These are phyloP conservation scores for Callocephalon fimbriatum DNA, from an alignment of 2,113 vertebrate species.

Conservation along the genomic window DNA sequence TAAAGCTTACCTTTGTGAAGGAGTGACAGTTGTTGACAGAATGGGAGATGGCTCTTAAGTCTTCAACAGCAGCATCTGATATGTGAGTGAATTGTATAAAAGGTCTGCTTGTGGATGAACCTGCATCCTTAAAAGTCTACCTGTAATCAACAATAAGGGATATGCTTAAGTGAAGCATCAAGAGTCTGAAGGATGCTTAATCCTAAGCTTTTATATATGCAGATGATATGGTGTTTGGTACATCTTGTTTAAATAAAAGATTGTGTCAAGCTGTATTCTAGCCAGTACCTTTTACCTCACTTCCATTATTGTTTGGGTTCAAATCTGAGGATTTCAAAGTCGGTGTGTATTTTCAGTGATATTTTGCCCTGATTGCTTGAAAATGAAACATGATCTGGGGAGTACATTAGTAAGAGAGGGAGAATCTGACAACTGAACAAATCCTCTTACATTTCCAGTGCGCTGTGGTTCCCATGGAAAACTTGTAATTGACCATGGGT, in stretches of 20 bases:
- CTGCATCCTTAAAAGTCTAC: background rate
- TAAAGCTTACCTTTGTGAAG: background rate
- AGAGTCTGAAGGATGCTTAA: background rate
- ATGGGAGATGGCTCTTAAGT: background rate
- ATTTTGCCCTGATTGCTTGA: background rate
- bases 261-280: background rate
- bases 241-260: background rate
- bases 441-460: background rate
- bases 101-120: background rate
- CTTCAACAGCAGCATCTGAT: background rate
- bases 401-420: background rate
- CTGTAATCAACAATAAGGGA: background rate
- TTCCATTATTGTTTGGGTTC: background rate
- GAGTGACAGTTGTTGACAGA: background rate
- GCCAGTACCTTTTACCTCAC: background rate
- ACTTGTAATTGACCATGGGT: background rate
- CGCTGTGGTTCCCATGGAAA: background rate
- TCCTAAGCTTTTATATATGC: background rate
- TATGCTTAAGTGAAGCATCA: background rate
- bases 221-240: background rate
- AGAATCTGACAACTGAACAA: background rate
- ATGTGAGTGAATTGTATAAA: background rate
- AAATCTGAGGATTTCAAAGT: background rate
- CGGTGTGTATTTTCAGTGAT: background rate
- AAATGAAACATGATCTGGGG: background rate